These are phyloP conservation scores for Drosophila orosa DNA, from an alignment of 1,140 invertebrate genomes.

Conservation along the genomic window DNA sequence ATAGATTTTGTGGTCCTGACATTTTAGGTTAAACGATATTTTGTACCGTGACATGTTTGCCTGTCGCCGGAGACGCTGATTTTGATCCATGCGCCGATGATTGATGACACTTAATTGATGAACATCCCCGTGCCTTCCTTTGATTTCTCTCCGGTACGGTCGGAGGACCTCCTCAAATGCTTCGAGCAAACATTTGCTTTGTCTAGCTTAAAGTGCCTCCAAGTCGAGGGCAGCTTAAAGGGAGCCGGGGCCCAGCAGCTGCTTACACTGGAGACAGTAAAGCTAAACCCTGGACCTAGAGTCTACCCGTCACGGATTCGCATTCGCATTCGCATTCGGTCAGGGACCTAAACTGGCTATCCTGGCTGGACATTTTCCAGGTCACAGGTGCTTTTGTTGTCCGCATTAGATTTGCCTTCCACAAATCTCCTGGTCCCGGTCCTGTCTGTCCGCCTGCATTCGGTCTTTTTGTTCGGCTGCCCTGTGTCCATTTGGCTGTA, in stretches of 20 bases:
- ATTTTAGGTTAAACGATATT: constrained; percentile 77
- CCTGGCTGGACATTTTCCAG: constrained; percentile 61
- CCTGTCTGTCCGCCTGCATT: constrained; percentile 24
- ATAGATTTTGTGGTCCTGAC: constrained; percentile 60
- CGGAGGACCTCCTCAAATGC: constrained; percentile 20
- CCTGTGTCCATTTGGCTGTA: constrained; percentile 78
- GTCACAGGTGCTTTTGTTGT: constrained; percentile 83
- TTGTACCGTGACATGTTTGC: constrained; percentile 80
- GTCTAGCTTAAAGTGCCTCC: constrained; percentile 66
- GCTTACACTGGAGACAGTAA: constrained; percentile 22
- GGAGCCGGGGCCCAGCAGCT: constrained; percentile 14
- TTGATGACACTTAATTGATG: constrained; percentile 82
- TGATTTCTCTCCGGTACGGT: background rate
- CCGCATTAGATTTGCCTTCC: constrained; percentile 76
- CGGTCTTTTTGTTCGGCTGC: constrained; percentile 67
- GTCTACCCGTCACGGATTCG: constrained; percentile 4
- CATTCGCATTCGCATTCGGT: constrained; percentile 3
- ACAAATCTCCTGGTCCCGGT: constrained; percentile 58
- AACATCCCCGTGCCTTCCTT: constrained; percentile 38
- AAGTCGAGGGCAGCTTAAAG: constrained; percentile 50
- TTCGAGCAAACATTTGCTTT: constrained; percentile 57
- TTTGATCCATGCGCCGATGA: constrained; percentile 68
- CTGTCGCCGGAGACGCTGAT: constrained; percentile 59
- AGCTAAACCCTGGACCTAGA: constrained; percentile 1
- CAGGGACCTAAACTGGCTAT: constrained; percentile 19